phyloP scores from a whole-genome alignment of 1,140 invertebrate species.

The Drosophila melanica region DNA sequence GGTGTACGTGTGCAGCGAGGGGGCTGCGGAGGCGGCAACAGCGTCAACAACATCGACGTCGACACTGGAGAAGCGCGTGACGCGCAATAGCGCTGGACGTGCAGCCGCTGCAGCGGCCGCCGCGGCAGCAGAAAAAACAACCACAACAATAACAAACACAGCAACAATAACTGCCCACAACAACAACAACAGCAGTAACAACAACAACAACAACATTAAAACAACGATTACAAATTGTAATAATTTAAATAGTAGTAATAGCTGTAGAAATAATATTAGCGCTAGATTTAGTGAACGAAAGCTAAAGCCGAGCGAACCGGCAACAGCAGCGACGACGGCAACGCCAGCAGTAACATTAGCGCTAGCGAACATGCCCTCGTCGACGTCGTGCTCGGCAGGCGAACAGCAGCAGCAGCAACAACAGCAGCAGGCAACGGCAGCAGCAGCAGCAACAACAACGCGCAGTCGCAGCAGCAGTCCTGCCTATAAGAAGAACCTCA shows the following conservation, averaged over 20 bases:
- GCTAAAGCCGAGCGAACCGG: slow-evolving; percentile 50
- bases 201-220: slow-evolving; percentile 47
- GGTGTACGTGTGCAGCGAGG: slow-evolving; percentile 23
- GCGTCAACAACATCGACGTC: not conserved
- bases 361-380: slow-evolving; percentile 3
- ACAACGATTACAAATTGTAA: slow-evolving; percentile 82
- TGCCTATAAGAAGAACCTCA: slow-evolving; percentile 79
- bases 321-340: slow-evolving; percentile 21
- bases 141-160: slow-evolving; percentile 30
- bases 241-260: slow-evolving; percentile 78
- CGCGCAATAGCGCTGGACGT: slow-evolving; percentile 69
- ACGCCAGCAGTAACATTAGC: not conserved
- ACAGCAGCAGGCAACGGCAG: not conserved
- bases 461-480: slow-evolving; percentile 63
- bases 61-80: slow-evolving; percentile 57
- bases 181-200: slow-evolving; percentile 31
- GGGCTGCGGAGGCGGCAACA: slow-evolving; percentile 4
- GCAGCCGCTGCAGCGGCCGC: slow-evolving; percentile 38
- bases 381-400: slow-evolving; percentile 11
- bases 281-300: slow-evolving; percentile 72
- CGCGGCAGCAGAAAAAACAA: slow-evolving; percentile 27
- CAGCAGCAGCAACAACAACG: slow-evolving; percentile 50
- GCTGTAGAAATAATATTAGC: slow-evolving; percentile 76
- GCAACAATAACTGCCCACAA: slow-evolving; percentile 60
- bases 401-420: slow-evolving; percentile 34